Evolutionary conservation across 2,797 vertebrate genomes (phyloP).

Genomic region (Notolepis coatsorum): DNA sequence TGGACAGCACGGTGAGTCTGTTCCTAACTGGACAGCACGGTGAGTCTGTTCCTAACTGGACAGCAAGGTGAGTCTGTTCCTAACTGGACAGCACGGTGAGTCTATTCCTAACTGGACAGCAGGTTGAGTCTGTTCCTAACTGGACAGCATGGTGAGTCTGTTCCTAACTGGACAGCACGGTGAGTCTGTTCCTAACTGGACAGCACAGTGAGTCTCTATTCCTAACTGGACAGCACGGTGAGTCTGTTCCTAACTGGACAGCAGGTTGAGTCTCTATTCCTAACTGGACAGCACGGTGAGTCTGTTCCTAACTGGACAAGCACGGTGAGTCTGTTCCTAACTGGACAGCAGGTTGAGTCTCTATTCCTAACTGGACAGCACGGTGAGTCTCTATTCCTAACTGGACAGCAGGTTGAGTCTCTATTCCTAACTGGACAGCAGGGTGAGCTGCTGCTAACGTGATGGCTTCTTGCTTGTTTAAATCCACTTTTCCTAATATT

Average conservation of each 20-base stretch:
- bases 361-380: not conserved
- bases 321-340: constrained; percentile 49
- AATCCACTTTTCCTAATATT: not conserved
- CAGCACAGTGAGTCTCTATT: not conserved
- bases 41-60: constrained; percentile 87
- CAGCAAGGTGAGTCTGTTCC: constrained; percentile 77
- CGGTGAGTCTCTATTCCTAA: no score
- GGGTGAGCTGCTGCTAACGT: no score
- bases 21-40: not conserved
- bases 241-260: not conserved
- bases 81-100: not conserved
- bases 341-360: constrained; percentile 87
- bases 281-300: constrained; percentile 90
- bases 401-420: constrained; percentile 87
- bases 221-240: constrained; percentile 91
- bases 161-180: constrained; percentile 90
- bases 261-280: not conserved
- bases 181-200: constrained; percentile 51
- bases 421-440: not conserved
- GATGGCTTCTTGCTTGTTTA: not conserved
- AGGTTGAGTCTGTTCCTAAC: constrained; percentile 73
- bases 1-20: constrained; percentile 87
- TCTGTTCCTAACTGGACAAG: not conserved
- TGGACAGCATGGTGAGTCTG: not conserved
- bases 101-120: constrained; percentile 88